phyloP scores from a whole-genome alignment of 64 coral and sea anemone genomes.

The Hydrozoanthus tunicans region DNA sequence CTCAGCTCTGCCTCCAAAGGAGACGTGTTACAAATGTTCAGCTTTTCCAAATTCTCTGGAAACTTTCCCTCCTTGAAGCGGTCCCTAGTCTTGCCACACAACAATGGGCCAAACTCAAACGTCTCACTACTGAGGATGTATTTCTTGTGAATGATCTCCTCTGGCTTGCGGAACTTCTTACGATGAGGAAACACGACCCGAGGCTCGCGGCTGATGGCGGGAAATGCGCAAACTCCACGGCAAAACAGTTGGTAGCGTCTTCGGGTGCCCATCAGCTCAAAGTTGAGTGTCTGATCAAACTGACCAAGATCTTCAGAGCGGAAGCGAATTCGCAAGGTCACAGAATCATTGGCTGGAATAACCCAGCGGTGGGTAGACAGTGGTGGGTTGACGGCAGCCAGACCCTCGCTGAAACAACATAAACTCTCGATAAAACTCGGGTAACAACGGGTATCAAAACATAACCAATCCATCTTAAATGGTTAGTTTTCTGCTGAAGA shows the following conservation, averaged over 20 bases:
- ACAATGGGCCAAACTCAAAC: constrained; percentile 93
- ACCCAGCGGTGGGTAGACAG: constrained; percentile 83
- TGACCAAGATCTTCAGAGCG: constrained; percentile 97
- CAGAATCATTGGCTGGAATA: constrained; percentile 77
- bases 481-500: too few relatives aligned
- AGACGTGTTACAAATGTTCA: constrained; percentile 84
- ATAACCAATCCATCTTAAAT: too few relatives aligned
- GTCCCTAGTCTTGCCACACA: constrained; percentile 97
- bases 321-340: constrained; percentile 78
- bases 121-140: constrained; percentile 95
- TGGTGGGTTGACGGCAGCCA: constrained; percentile 51
- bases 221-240: constrained; percentile 98
- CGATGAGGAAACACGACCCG: constrained; percentile 95
- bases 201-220: constrained; percentile 91
- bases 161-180: constrained; percentile 89
- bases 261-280: constrained; percentile 93
- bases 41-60: constrained; percentile 89
- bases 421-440: not conserved
- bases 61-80: constrained; percentile 93
- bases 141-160: constrained; percentile 97
- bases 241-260: constrained; percentile 97
- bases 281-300: constrained; percentile 98
- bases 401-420: constrained; percentile 66
- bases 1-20: constrained; percentile 83
- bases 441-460: too few relatives aligned